These are phyloP conservation scores for Montipora efflorescens DNA, from an alignment of 64 coral and sea anemone species.

Conservation along the genomic window DNA sequence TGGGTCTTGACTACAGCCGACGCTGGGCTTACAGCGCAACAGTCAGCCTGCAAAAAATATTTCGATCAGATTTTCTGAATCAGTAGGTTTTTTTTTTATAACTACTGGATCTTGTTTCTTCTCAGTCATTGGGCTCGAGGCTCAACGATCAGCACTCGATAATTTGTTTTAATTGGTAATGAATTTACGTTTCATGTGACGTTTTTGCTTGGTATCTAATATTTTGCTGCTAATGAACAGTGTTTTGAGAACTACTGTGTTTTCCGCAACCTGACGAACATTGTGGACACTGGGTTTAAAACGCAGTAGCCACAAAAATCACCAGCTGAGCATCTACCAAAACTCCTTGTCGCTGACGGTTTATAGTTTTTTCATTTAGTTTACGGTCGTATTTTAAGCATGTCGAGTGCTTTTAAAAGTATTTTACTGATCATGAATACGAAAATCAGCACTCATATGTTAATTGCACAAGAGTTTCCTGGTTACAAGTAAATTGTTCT, in stretches of 20 bases:
- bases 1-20: conserved; percentile 6
- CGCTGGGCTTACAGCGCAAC: conserved; percentile 1
- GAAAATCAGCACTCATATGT: neutral
- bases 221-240: neutral
- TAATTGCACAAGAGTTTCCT: too few species aligned
- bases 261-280: neutral
- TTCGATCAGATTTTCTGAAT: neutral
- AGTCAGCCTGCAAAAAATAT: neutral
- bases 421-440: neutral
- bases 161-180: neutral
- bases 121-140: conserved; percentile 16
- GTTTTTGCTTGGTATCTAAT: too few species aligned
- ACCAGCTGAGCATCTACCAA: too few species aligned
- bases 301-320: neutral
- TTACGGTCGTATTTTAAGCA: too few species aligned
- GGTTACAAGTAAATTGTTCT: too few species aligned
- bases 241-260: conserved; percentile 55
- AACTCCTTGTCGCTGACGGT: too few species aligned
- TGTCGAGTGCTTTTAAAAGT: too few species aligned
- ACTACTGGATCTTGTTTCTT: conserved; percentile 2
- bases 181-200: too few species aligned
- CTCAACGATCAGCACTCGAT: neutral
- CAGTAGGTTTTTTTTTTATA: neutral
- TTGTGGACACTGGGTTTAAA: neutral
- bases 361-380: too few species aligned